Evolutionary conservation across 2,113 vertebrate species (phyloP).

Genomic region (Chionis minor): DNA sequence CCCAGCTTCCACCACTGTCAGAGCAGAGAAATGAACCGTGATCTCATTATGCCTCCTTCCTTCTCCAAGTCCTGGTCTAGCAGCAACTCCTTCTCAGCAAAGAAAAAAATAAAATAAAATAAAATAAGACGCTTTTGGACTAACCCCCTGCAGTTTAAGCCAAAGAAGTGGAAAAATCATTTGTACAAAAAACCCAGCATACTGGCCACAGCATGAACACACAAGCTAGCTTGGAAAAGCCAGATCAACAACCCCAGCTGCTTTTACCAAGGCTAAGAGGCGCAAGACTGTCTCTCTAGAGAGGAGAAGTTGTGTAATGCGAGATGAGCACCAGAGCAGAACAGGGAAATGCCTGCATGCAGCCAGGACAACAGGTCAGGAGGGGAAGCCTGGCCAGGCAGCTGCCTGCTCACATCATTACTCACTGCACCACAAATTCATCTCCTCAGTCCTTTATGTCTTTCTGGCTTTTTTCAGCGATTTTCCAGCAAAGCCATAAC

Average conservation of each 20-base stretch:
- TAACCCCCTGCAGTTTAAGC: background rate
- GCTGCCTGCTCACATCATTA: conserved; percentile 33
- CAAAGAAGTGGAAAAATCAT: conserved; percentile 44
- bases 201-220: background rate
- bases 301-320: background rate
- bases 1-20: background rate
- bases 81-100: background rate
- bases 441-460: background rate
- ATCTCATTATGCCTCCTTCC: background rate
- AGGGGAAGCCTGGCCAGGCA: conserved; percentile 29
- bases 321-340: background rate
- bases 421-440: background rate
- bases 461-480: background rate
- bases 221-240: background rate
- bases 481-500: background rate
- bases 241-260: background rate
- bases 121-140: background rate
- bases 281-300: background rate
- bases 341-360: background rate
- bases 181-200: background rate
- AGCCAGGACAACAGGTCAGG: conserved; percentile 1
- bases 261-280: background rate
- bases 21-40: background rate
- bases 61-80: background rate
- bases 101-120: background rate